Base-by-base conservation (phyloP, 2,113 vertebrate species). In the Calcarius ornatus region DNA sequence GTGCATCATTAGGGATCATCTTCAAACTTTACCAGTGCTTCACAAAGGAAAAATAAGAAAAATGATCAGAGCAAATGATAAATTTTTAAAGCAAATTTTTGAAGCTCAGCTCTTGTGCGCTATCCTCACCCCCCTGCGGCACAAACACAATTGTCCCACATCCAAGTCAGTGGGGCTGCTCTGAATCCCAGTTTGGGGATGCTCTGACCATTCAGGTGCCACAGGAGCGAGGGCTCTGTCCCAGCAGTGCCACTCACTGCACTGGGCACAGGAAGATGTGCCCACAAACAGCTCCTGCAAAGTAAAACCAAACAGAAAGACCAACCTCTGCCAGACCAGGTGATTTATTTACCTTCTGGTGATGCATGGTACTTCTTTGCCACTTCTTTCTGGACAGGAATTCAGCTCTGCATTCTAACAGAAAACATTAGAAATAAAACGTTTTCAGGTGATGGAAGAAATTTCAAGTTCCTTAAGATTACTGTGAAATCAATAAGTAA, bases 201-300 rank as follows among this genome's bases (percentile, higher is more conserved):
- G 45, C 56, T 63, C 56, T 57, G 80, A 28, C 65, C 10, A 1
- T 20, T 35, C 4, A 5, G 15, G 10, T 35, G 38, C 64, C 42
- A 30, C 1, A 5, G 75, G 28, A 31, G 25, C 0, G 1, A 12
- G 30, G 47, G 30, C 43, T 63, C 12, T 75, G 37, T n/a, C 65
- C 73, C 31, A 12, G 43, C 15, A 56, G 21, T 42, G 48, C 18
- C 31, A 61, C 35, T 51, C 1, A 0, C 47, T 76, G 47, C 48
- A 8, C 35, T 54, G 56, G 42, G 40, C 71, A 37, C 1, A 1
- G 63, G 56, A 33, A 37, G 10, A 15, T 9, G 9, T 9, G 42
- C 1, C 7, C 78, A 65, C 21, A n/a, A 22, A 72, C 69, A 70
- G 5, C 35, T 47, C 66, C 59, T 42, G 63, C 45, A 6, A 12